phyloP scores from a whole-genome alignment of 92 coral and sea anemone species.

The Muricea muricata region DNA sequence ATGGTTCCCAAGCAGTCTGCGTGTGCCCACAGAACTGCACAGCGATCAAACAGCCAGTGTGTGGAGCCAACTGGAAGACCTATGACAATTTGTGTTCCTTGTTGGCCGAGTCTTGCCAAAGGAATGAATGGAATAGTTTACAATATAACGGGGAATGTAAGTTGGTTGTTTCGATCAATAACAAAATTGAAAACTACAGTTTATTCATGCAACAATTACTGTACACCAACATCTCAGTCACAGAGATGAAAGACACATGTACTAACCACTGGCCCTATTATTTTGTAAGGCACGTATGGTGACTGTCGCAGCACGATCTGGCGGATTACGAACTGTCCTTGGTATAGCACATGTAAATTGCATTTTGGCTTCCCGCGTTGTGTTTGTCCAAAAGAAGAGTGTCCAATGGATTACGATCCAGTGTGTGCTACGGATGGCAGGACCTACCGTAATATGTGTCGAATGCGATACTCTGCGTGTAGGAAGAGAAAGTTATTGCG shows the following conservation, averaged over 20 bases:
- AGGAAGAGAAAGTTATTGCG: background rate
- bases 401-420: constrained; percentile 8
- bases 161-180: background rate
- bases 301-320: background rate
- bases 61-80: constrained; percentile 43
- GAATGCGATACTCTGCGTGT: background rate
- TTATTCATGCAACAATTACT: no score
- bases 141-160: background rate
- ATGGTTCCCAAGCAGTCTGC: background rate
- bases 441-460: constrained; percentile 21
- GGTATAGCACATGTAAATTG: constrained; percentile 45
- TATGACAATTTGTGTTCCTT: constrained; percentile 4
- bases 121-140: background rate
- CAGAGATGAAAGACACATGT: no score
- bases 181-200: no score
- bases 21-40: background rate
- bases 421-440: constrained; percentile 25
- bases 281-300: constrained; percentile 7
- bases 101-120: background rate
- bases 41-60: background rate
- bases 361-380: constrained; percentile 64
- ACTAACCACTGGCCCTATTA: background rate
- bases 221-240: no score
- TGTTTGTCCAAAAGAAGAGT: constrained; percentile 60
- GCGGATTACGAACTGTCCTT: constrained; percentile 41